Conservation (phyloP, 2,113 vertebrate species). For the Hystrix cristata region DNA sequence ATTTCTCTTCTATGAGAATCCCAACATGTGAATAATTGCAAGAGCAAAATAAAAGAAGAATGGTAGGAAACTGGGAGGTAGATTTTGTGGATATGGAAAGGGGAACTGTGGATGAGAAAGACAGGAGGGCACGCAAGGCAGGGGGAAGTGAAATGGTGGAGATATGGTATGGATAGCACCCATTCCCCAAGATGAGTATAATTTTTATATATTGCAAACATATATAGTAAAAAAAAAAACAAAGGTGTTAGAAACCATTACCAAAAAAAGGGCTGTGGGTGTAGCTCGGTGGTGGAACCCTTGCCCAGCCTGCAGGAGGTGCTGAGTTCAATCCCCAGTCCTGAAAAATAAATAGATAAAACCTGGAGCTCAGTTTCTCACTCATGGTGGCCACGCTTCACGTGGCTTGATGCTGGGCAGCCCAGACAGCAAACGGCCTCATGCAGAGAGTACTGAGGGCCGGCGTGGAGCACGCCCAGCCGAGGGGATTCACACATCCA, state of each 20-base stretch:
- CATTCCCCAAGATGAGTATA: not conserved
- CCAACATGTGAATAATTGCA: not conserved
- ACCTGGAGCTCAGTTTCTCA: not conserved
- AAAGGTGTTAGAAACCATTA: not conserved
- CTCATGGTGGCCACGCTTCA: not conserved
- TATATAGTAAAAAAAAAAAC: not conserved
- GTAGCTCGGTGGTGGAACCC: not conserved
- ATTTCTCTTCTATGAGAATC: not conserved
- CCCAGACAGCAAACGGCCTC: no score
- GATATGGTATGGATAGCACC: rapidly evolving
- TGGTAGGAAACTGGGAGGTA: not conserved
- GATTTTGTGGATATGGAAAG: not conserved
- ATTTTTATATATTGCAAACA: not conserved
- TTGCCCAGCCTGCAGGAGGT: not conserved
- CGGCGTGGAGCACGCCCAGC: not conserved
- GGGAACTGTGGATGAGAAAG: not conserved
- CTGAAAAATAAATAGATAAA: not conserved
- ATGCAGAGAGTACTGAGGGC: not conserved
- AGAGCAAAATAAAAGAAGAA: not conserved
- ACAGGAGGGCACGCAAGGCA: not conserved
- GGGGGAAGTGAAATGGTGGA: not conserved
- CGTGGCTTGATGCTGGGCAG: not conserved
- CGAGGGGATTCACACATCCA: not conserved
- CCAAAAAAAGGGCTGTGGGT: not conserved
- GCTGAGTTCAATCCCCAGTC: not conserved